Base-by-base conservation (phyloP, 2,797 vertebrate genomes). In the Euthynnus affinis region DNA sequence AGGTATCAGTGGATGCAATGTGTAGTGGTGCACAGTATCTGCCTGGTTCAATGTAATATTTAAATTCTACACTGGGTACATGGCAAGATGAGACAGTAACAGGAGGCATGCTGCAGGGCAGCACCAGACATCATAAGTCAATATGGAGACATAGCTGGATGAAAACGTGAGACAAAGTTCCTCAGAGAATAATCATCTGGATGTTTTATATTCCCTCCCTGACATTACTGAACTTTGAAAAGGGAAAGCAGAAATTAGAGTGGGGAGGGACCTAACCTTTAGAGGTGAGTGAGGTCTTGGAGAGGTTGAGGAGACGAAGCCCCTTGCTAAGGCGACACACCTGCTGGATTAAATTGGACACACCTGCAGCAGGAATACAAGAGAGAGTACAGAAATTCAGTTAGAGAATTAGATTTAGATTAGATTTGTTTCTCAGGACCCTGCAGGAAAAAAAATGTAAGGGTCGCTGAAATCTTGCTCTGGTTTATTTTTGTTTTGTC, bases 281-380 rank as follows among this genome's bases (percentile, higher is more conserved):
- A 90, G 94, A 98, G 89, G 94, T 97, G 96, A 87, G 97, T 64
- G 88, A 96, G 51, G 97, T 97, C 94, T 97, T 97, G 88, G 96
- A 96, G 90, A 98, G 95, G 92, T 97, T 97, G 81, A 98, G 96
- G 78, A 96, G 95, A 83, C 96, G 96, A 61, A 98, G 95, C 49
- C 97, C 97, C 63, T 97, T 97, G 69, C 95, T 97, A 86, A 97
- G 96, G 76, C 96, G 96, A 80, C 97, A 96, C 71, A 98, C 94
- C 90, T 97, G 97, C 91, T 97, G 97, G 87, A 97, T 97, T 71
- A 98, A 91, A 82, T 95, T 96, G 80, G 96, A 95, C 59, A 98
- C 96, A 64, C 97, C 97, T 91, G 80, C 59, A 80, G 51, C 25
- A 15, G 20, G 49, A 20, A 74, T 0, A 37, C n/a, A 72, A 62